These are phyloP conservation scores for Cynopterus brachyotis DNA, from an alignment of 2,113 vertebrate genomes.

Conservation along the genomic window DNA sequence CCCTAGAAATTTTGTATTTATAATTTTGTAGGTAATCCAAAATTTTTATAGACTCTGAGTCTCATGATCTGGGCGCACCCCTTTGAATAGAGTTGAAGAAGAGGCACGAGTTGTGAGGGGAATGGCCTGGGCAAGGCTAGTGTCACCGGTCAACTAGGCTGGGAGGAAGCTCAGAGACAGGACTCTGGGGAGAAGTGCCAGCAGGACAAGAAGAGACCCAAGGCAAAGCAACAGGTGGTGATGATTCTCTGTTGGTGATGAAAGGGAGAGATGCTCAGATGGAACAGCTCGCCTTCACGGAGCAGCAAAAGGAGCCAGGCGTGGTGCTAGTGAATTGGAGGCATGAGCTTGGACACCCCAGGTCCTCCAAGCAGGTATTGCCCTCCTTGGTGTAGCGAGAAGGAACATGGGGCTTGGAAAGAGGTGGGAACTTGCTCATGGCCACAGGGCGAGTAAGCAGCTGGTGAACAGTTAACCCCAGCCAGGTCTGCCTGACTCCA, in stretches of 20 bases:
- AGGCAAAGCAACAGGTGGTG: rapidly evolving
- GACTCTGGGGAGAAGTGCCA: rapidly evolving
- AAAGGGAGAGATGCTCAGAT: not conserved
- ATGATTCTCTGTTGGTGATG: too few species aligned
- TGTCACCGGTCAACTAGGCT: not conserved
- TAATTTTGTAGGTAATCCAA: not conserved
- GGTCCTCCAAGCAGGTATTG: not conserved
- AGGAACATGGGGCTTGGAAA: not conserved
- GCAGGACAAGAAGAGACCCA: not conserved
- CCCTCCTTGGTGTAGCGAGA: not conserved
- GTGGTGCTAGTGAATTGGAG: rapidly evolving
- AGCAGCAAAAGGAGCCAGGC: not conserved
- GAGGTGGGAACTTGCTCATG: not conserved
- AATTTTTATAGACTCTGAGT: not conserved
- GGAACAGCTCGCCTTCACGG: rapidly evolving
- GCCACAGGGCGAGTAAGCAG: not conserved
- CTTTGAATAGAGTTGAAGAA: not conserved
- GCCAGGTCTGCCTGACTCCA: not conserved
- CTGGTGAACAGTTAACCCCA: not conserved
- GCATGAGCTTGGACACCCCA: not conserved
- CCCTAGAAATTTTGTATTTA: not conserved
- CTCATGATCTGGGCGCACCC: not conserved
- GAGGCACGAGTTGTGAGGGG: not conserved
- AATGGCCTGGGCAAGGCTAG: not conserved
- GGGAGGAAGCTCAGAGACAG: not conserved